phyloP scores from a whole-genome alignment of 2,888 invertebrate genomes.

The Lypha dubia region DNA sequence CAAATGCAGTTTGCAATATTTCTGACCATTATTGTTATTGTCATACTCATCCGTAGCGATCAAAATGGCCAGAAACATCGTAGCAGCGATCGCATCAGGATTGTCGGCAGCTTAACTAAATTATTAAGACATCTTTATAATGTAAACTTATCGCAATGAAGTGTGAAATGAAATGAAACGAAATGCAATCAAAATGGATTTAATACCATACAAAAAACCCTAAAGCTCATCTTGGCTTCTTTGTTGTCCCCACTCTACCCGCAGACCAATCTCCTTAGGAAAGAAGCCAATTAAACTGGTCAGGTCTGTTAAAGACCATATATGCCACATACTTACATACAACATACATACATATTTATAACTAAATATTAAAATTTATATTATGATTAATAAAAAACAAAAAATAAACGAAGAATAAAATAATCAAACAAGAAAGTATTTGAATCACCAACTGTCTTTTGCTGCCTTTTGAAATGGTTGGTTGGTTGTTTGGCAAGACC shows the following conservation, averaged over 20 bases:
- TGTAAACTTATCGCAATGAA: constrained; percentile 80
- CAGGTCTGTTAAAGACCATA: not conserved
- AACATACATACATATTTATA: constrained; percentile 13
- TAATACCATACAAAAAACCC: constrained; percentile 54
- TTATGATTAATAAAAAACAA: constrained; percentile 44
- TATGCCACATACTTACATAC: not conserved
- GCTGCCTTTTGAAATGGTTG: not conserved
- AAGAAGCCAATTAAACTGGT: not conserved
- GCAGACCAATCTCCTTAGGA: too few species aligned
- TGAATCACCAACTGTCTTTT: not conserved
- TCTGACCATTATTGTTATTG: constrained; percentile 60
- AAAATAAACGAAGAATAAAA: constrained; percentile 13
- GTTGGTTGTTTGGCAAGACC: not conserved
- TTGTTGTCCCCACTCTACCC: not conserved
- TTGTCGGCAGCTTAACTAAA: constrained; percentile 78
- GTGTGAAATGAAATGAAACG: constrained; percentile 79
- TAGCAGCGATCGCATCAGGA: constrained; percentile 68
- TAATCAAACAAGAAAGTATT: not conserved
- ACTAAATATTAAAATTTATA: constrained; percentile 59
- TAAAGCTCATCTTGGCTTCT: not conserved
- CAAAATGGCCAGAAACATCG: constrained; percentile 77
- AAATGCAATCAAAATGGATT: constrained; percentile 73
- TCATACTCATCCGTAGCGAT: constrained; percentile 54
- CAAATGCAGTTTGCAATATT: constrained; percentile 31
- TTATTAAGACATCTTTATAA: constrained; percentile 82